Base-by-base conservation (phyloP, 2,113 vertebrate genomes). In the Galbula dea region DNA sequence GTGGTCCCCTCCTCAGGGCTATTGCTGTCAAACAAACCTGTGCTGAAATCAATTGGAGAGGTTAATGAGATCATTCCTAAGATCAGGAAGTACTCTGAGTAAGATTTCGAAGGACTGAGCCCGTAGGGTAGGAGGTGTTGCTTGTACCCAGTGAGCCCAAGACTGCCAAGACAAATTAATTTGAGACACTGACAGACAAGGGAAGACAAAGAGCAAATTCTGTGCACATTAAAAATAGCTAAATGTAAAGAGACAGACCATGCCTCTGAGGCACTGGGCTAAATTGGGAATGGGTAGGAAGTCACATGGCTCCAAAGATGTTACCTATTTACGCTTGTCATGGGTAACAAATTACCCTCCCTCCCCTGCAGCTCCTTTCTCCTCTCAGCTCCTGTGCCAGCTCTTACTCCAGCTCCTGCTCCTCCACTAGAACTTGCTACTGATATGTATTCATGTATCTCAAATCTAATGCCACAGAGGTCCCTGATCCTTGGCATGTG, bases 231-330 rank as follows among this genome's bases (percentile, higher is more conserved):
- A 88, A 74, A 89, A 95, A 93, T 88, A 96, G 79, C 72, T 34
- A 36, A 89, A 95, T 27, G 10, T 63, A 79, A 86, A 94, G 72
- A 87, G 89, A 93, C 87, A 89, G 82, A 77, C 73, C 65, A 23
- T 91, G 72, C 73, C 85, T 91, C 57, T 72, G 32, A 54, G 89
- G 87, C 89, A 75, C 30, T 24, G 71, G 82, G 72, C 84, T 96
- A 95, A 95, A 91, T 91, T 93, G 41, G 93, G 93, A 85, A 76
- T 52, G 79, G 73, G 61, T 67, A 94, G 93, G 93, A 95, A 96
- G 91, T 94, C 91, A 94, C 88, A 83, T 69, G 79, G 32, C 52
- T 87, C 39, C 63, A 88, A 91, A 91, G 66, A 88, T 43, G 89
- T 55, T 73, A 74, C 75, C 26, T 74, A 67, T 89, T 93, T 88